Evolutionary conservation across 2,797 vertebrate genomes (phyloP), one percentile per base, ranked within the genome.

Genomic region (Serranus cabrilla): DNA sequence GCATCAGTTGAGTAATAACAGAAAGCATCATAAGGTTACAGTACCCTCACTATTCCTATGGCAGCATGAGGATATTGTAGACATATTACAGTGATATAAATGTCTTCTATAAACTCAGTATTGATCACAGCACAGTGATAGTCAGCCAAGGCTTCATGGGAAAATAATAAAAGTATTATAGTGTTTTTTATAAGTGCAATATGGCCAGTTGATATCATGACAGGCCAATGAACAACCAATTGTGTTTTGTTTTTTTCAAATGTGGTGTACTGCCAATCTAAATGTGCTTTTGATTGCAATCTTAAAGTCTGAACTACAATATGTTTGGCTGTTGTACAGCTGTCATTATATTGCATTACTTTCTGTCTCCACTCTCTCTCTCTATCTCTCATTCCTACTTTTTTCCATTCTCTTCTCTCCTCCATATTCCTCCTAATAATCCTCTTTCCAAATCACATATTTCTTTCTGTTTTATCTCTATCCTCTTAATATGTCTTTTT

Each of bases 251-350:
- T 49, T 9, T 16, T 49, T 45, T 61, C 10, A 43, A 9, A 55
- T 60, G 18, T 77, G 50, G 34, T 66, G 64, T 66, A 54, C 54
- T 52, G 42, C 31, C 47, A 74, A 43, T 71, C 50, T 56, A 46
- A 82, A 80, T 40, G 17, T 63, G 43, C 1, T 58, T 84, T 76
- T 69, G 16, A 74, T 74, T 79, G 34, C 11, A 27, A 0, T 61
- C 7, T 27, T 34, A 17, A 64, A 74, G 56, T 49, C 52, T 59
- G 12, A 25, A 23, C 63, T 25, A 11, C 63, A n/a, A 2, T 71
- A 40, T 68, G 42, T 65, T 71, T 58, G 40, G 55, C 57, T 64
- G 78, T 60, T 18, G 0, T 25, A 54, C 74, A 68, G 54, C 59
- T 82, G 60, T 70, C 31, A 2, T 49, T 73, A 69, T 60, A 57